Base-by-base conservation (phyloP, 2,113 vertebrate species). In the Albula goreensis region DNA sequence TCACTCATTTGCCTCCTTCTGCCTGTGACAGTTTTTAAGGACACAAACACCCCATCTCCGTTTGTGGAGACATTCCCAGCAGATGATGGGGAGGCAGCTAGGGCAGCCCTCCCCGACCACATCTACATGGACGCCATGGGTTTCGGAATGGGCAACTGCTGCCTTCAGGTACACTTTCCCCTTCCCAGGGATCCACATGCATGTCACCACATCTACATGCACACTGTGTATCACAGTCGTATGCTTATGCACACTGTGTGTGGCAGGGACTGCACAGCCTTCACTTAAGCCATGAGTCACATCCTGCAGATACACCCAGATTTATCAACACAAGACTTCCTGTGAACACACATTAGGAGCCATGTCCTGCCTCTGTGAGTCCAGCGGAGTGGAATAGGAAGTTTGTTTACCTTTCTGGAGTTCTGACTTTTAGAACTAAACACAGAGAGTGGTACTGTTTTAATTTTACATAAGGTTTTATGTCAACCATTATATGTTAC, bases 71-170 rank as follows among this genome's bases (percentile, higher is more conserved):
- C 84, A 0, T 99, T 99, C 93, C 96, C 96, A 5, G 96, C 96
- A 85, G 97, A 98, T 19, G 97, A 97, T 1, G 96, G 96, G 3
- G 98, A 98, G 89, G 96, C 96, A 0, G 93, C 94, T 4, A 94
- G 92, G 83, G 97, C 97, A 0, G 93, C 96, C 12, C 94, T 97
- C 19, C 96, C 97, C 0, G 96, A 99, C 88, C 97, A 98, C 49
- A 97, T 99, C 90, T 99, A 99, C 89, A 99, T 99, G 98, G 98
- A 99, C 48, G 97, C 97, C 89, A 99, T 99, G 98, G 98, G 98
- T 10, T 99, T 99, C 80, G 98, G 98, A 87, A 99, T 99, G 98
- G 98, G 98, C 87, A 99, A 99, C 92, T 99, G 98, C 88, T 99
- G 98, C 79, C 97, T 99, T 83, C 98, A 99, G 98, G 98, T 99